Percentiles rank a stretch among this genome's conserved stretches.
Evolutionary conservation across 1,140 invertebrate genomes (phyloP).

Genomic region (Aphelinus certus): DNA sequence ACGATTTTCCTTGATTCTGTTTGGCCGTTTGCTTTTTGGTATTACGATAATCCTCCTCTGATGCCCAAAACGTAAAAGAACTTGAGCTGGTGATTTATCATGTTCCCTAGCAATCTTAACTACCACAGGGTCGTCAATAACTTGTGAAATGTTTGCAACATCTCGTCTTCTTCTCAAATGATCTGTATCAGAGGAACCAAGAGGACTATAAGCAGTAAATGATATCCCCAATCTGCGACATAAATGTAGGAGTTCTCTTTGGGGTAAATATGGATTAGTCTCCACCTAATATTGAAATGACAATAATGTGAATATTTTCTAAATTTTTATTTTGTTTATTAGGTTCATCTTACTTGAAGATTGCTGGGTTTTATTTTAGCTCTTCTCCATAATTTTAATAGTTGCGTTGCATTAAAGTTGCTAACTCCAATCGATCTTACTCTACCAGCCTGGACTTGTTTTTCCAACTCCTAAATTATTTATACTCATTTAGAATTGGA

Average conservation of each 20-base stretch:
- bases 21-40: constrained; percentile 70
- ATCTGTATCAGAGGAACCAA: constrained; percentile 71
- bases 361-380: constrained; percentile 71
- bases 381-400: constrained; percentile 69
- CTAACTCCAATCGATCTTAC: constrained; percentile 79
- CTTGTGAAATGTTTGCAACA: constrained; percentile 67
- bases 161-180: constrained; percentile 65
- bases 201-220: constrained; percentile 71
- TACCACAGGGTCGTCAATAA: constrained; percentile 74
- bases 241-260: constrained; percentile 68
- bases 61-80: constrained; percentile 69
- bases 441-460: constrained; percentile 68
- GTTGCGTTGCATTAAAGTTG: constrained; percentile 80
- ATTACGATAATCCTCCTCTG: constrained; percentile 69
- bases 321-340: constrained; percentile 38
- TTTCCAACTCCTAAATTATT: constrained; percentile 75
- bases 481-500: constrained; percentile 5
- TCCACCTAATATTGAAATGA: constrained; percentile 71
- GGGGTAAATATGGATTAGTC: constrained; percentile 74
- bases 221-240: constrained; percentile 67
- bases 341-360: constrained; percentile 66
- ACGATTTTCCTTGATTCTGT: constrained; percentile 69
- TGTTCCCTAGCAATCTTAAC: constrained; percentile 70
- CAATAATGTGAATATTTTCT: constrained; percentile 20
- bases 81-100: constrained; percentile 70